Percentiles rank a stretch among this genome's conserved stretches.
phyloP scores from a whole-genome alignment of 2,113 vertebrate genomes.

The Apteryx mantelli region DNA sequence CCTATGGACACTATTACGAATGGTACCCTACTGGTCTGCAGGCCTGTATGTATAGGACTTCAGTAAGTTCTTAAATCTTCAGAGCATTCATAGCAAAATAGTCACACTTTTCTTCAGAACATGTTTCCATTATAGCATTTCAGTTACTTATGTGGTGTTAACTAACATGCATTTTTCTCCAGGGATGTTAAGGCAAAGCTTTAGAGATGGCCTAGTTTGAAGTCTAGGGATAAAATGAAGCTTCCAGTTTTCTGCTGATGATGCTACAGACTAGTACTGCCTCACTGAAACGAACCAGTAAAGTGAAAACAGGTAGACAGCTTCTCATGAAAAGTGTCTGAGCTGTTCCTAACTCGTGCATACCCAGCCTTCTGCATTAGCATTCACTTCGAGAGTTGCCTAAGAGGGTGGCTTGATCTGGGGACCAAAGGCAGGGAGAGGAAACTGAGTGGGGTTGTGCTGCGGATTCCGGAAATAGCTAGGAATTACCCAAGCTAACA shows the following conservation, averaged over 20 bases:
- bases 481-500: accelerated
- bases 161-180: not conserved
- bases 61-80: not conserved
- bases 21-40: not conserved
- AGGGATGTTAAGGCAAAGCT: slow-evolving; percentile 33
- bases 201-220: slow-evolving; percentile 55
- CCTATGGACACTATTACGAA: not conserved
- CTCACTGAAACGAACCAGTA: not conserved
- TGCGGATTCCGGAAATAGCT: not conserved
- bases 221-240: slow-evolving; percentile 35
- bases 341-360: not conserved
- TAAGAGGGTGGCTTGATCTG: not conserved
- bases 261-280: slow-evolving; percentile 43
- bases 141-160: slow-evolving; percentile 35
- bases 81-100: slow-evolving; percentile 34
- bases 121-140: not conserved
- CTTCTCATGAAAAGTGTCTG: not conserved
- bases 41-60: not conserved
- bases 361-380: not conserved
- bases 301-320: not conserved
- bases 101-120: slow-evolving; percentile 1
- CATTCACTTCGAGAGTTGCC: not conserved
- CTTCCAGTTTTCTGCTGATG: slow-evolving; percentile 52
- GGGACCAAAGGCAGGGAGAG: not conserved
- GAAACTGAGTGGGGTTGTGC: not conserved